Evolutionary conservation across 2,888 invertebrate genomes (phyloP), one percentile per base, ranked within the genome.

Genomic region (Maniola hyperantus): DNA sequence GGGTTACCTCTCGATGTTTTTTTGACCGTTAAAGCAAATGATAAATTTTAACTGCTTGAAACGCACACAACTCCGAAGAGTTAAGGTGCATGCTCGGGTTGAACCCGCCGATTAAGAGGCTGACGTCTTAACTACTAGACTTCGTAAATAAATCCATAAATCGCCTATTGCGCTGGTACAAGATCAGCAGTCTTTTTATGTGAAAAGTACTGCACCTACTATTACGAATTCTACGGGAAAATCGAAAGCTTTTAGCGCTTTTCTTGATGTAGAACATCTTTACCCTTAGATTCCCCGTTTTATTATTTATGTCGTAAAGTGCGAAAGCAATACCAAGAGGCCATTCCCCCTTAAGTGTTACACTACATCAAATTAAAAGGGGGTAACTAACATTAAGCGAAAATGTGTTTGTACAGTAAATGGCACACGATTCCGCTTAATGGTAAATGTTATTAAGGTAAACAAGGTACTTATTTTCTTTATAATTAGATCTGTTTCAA

Each of bases 321-420:
- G 15, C 54, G n/a, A 51, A 33, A 36, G 36, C 54, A 36, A 54
- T 54, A 54, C 5, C 54, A 26, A 0, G 13, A 11, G 51, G 5
- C 20, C 11, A 33, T 51, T 13, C 13, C 13, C 1, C 4, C 53
- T 53, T 53, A 53, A 53, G 53, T 51, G 51, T 53, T 13, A n/a
- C 53, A 53, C n/a, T 53, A 53, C 34, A 53, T 53, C 53, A 34
- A 53, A 53, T 53, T 53, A 53, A 53, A 53, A 53, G 53, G 53
- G 53, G 33, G 50, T 50, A 50, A 34, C 34, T 7, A 6, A 15
- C 54, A 54, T 54, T 54, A 54, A 54, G 34, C 7, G 54, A 34
- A 10, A 54, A 36, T 54, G 54, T 36, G 54, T 54, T 54, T 54
- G 54, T 34, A 5, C n/a, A 54, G 54, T 54, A 34, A 54, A 54